Base-by-base conservation (phyloP, 2,113 vertebrate genomes). In the Apteryx owenii region DNA sequence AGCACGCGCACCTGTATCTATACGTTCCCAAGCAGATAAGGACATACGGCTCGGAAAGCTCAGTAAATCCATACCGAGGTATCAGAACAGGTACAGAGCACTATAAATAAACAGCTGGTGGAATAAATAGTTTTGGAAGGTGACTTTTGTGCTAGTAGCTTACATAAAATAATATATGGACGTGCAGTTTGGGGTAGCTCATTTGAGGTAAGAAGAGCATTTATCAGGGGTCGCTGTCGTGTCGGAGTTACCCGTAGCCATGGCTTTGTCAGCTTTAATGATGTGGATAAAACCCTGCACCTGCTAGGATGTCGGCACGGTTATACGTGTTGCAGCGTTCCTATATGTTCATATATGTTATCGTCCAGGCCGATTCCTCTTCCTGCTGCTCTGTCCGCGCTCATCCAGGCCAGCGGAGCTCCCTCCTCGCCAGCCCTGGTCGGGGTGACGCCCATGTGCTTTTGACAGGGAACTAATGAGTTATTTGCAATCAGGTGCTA, bases 1-100 rank as follows among this genome's bases (percentile, higher is more conserved):
- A 25, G 28, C 13, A 28, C 4, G 8, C 4, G 20, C 16, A 0
- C 5, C 33, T 2, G 3, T 12, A 22, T 5, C 8, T 5, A 25
- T 21, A 51, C 53, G 12, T 51, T 54, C 23, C 2, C 2, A 4
- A 46, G 50, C 38, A 31, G 71, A 54, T 48, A 29, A 62, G 60
- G 58, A 16, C n/a, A 12, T 10, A 26, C 44, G 9, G 77, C 69
- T 56, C 3, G 4, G 46, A 3, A 14, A 38, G 78, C 56, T 14
- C 1, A 38, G 36, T 9, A 5, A 10, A 10, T 29, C 25, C 5
- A 1, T 1, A 26, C 56, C 6, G n/a, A 12, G 23, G 33, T 28
- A 46, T n/a, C 58, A 61, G 42, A 44, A 29, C 18, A 5, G 44
- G 46, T 44, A 7, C 56, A 29, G 58, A 28, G n/a, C 16, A 18